phyloP scores from a whole-genome alignment of 2,113 vertebrate species.

The Cololabis saira region DNA sequence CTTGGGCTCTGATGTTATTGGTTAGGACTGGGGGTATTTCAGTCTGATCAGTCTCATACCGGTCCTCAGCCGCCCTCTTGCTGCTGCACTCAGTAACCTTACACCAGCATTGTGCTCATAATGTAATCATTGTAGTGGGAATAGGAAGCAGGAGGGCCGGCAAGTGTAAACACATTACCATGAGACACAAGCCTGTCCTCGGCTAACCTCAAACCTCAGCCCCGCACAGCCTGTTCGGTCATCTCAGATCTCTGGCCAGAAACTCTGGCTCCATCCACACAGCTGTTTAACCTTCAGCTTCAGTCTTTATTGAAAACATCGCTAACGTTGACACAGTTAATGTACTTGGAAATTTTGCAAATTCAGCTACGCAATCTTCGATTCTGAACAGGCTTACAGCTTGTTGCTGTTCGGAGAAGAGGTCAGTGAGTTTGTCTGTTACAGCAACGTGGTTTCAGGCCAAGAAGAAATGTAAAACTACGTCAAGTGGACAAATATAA shows the following conservation, averaged over 20 bases:
- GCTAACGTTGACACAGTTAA: constrained; percentile 80
- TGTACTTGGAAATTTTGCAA: constrained; percentile 65
- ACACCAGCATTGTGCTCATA: constrained; percentile 78
- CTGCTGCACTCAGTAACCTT: constrained; percentile 79
- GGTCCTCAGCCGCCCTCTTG: constrained; percentile 47
- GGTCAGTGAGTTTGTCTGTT: constrained; percentile 75
- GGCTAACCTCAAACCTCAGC: constrained; percentile 73
- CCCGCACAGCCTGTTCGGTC: constrained; percentile 33
- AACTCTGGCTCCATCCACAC: constrained; percentile 66
- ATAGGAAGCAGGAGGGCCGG: constrained; percentile 79
- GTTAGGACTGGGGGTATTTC: constrained; percentile 52
- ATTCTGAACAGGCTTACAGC: constrained; percentile 39
- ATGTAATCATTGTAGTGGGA: constrained; percentile 79
- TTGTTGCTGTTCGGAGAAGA: constrained; percentile 36
- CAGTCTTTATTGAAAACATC: constrained; percentile 81
- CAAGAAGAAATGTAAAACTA: constrained; percentile 34
- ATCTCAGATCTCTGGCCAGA: constrained; percentile 70
- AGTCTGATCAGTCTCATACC: constrained; percentile 48
- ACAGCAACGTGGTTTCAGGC: constrained; percentile 44
- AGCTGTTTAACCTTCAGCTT: constrained; percentile 74
- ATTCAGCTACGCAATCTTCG: constrained; percentile 25
- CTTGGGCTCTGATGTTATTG: constrained; percentile 44
- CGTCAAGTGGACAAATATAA: not conserved
- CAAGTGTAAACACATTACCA: constrained; percentile 82
- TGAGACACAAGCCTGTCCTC: constrained; percentile 76